Evolutionary conservation across 2,797 vertebrate genomes (phyloP), one percentile per base, ranked within the genome.

Genomic region (Anguilla obscura): DNA sequence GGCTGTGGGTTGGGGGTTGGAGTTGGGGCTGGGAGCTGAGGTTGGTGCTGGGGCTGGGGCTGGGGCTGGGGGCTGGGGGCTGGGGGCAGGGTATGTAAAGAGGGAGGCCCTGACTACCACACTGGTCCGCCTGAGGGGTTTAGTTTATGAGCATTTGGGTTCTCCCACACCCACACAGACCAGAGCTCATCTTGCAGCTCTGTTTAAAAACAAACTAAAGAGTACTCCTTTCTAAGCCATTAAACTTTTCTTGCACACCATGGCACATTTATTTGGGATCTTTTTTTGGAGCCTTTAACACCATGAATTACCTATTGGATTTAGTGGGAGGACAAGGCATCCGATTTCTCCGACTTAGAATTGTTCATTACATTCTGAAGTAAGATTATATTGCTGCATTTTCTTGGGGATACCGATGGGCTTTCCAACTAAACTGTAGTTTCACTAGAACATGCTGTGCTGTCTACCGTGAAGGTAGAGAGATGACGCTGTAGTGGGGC

Each of bases 61-160:
- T 18, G 36, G 74, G 58, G 56, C 1, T 0, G 18, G 14, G 80
- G 36, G n/a, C 1, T 36, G n/a, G 58, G 27, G 88, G 80, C 6
- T 36, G 54, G 33, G 89, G 80, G 82, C 84, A 89, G 88, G 91
- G 63, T 85, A 33, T 89, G 60, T 4, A 91, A 89, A 89, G 88
- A 88, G 84, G 90, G 90, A 92, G 90, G 50, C 90, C 89, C 45
- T 91, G 87, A 88, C 86, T 90, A 87, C 69, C 86, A 85, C 88
- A 85, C 82, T 89, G 30, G 85, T 40, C 86, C 86, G 58, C 89
- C 86, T 87, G 66, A 40, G 92, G 90, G 86, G 50, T 52, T 87
- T 40, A 76, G 40, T 27, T 86, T 54, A 79, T 24, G n/a, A 63
- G 16, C 87, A 54, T 69, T 54, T 30, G 27, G 71, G 63, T 83